These are phyloP conservation scores for Sarcophaga bullata DNA, from an alignment of 1,140 invertebrate species.

Conservation along the genomic window DNA sequence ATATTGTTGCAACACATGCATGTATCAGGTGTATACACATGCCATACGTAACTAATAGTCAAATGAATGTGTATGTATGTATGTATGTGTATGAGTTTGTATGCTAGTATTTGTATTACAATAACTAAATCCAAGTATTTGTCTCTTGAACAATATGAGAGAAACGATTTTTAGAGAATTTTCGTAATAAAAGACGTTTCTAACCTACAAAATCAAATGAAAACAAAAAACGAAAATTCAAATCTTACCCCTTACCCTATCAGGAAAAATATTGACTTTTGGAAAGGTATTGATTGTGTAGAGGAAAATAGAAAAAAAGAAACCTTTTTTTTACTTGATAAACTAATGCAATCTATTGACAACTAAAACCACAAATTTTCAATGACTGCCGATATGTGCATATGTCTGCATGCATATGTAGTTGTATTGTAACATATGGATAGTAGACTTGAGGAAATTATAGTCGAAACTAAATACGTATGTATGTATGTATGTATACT, in stretches of 20 bases:
- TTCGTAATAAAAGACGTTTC: background rate
- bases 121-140: background rate
- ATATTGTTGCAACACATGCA: background rate
- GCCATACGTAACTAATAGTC: too few relatives aligned
- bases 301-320: background rate
- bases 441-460: background rate
- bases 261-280: background rate
- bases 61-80: too few relatives aligned
- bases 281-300: background rate
- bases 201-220: background rate
- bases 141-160: background rate
- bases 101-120: background rate
- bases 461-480: background rate
- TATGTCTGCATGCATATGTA: background rate
- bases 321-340: background rate
- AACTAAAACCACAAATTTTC: constrained; percentile 30
- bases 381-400: background rate
- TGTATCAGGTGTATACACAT: too few relatives aligned
- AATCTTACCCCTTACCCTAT: background rate
- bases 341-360: constrained; percentile 42
- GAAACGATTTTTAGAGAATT: background rate
- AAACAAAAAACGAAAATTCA: background rate
- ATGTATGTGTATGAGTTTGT: background rate
- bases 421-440: constrained; percentile 2
- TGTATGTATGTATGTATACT: background rate